Percentiles rank a stretch among this genome's conserved stretches.
These are phyloP conservation scores for Tetramorium simillimum DNA, from an alignment of 1,140 invertebrate species.

Conservation along the genomic window DNA sequence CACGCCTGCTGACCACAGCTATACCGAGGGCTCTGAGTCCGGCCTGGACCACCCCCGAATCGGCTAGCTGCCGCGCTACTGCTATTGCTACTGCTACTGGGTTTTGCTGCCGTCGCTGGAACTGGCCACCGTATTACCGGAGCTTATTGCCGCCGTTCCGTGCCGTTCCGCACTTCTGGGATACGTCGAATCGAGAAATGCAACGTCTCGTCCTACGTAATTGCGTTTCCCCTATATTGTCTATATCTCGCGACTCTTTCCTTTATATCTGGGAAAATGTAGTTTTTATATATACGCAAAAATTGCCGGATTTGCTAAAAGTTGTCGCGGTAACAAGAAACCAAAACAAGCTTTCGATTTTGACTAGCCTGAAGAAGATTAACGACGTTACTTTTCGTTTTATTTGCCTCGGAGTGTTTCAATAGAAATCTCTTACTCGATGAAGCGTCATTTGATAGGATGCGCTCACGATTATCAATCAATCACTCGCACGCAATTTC, in stretches of 20 bases:
- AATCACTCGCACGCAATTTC: conserved; percentile 22
- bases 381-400: background rate
- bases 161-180: background rate
- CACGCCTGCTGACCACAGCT: conserved; percentile 84
- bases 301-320: background rate
- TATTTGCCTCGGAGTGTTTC: background rate
- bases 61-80: conserved; percentile 16
- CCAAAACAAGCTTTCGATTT: background rate
- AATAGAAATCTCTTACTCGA: conserved; percentile 1
- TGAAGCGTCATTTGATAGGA: conserved; percentile 7
- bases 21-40: conserved; percentile 78
- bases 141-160: conserved; percentile 63
- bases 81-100: conserved; percentile 21
- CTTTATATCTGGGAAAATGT: background rate
- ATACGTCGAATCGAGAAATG: conserved; percentile 51
- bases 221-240: background rate
- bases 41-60: conserved; percentile 66
- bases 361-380: background rate
- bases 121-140: conserved; percentile 47
- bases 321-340: background rate
- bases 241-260: background rate
- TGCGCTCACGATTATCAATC: conserved; percentile 1
- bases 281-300: background rate
- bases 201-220: conserved; percentile 9
- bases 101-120: conserved; percentile 39